Conservation (phyloP, 1,140 invertebrate species). For the Hetaerina americana region DNA sequence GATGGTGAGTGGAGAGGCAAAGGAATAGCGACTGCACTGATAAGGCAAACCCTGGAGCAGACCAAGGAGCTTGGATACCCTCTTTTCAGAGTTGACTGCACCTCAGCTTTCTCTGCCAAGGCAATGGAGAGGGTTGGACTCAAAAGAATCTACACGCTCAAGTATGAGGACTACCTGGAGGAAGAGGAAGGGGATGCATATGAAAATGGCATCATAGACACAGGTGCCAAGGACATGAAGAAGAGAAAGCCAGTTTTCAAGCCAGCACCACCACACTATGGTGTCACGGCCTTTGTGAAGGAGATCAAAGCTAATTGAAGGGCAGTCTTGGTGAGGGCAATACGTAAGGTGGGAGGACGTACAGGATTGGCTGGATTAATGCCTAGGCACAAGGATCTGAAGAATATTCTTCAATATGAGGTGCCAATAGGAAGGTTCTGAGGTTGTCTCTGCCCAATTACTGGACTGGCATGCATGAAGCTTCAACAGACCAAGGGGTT, state of each 20-base stretch:
- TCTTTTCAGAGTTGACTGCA: slow-evolving; percentile 43
- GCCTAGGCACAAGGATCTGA: too few species aligned
- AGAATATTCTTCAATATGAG: too few species aligned
- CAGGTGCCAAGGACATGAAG: neutral
- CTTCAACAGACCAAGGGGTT: too few species aligned
- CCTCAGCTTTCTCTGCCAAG: slow-evolving; percentile 53
- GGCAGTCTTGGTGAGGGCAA: too few species aligned
- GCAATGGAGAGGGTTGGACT: slow-evolving; percentile 52
- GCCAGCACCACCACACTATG: slow-evolving; percentile 39
- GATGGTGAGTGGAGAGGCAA: slow-evolving; percentile 46
- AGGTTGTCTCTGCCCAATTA: too few species aligned
- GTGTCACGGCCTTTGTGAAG: slow-evolving; percentile 6
- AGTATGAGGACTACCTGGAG: slow-evolving; percentile 47
- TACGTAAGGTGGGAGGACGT: too few species aligned
- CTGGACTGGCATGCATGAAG: too few species aligned
- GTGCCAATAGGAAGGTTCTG: too few species aligned
- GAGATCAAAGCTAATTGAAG: too few species aligned
- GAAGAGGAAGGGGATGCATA: slow-evolving; percentile 27
- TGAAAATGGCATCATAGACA: too few species aligned
- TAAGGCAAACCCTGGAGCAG: slow-evolving; percentile 44
- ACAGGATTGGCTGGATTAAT: too few species aligned
- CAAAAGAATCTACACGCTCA: slow-evolving; percentile 43
- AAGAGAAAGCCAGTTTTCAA: slow-evolving; percentile 36
- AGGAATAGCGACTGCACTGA: slow-evolving; percentile 46
- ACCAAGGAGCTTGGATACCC: slow-evolving; percentile 35